phyloP scores from a whole-genome alignment of 2,113 vertebrate species.

The Prunella fulvescens region DNA sequence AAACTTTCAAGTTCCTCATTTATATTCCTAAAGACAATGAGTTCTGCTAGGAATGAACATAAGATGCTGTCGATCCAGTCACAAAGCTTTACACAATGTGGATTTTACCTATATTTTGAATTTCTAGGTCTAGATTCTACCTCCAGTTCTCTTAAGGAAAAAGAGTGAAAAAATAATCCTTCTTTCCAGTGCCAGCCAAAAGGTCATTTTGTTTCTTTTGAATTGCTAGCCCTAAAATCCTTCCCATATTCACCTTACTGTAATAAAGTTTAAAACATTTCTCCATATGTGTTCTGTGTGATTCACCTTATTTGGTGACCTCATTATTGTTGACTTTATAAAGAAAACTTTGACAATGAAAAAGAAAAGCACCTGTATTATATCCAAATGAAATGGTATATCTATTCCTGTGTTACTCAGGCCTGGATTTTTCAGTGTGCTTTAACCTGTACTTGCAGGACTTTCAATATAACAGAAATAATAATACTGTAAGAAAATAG shows the following conservation, averaged over 20 bases:
- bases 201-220: not conserved
- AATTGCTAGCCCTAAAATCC: not conserved
- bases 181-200: not conserved
- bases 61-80: not conserved
- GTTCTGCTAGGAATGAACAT: not conserved
- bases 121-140: not conserved
- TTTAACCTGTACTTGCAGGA: not conserved
- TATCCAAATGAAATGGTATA: not conserved
- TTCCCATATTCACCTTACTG: not conserved
- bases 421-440: not conserved
- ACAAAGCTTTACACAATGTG: not conserved
- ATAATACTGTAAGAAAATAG: not conserved
- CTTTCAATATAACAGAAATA: not conserved
- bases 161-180: not conserved
- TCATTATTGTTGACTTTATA: not conserved
- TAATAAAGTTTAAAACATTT: not conserved
- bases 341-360: not conserved
- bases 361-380: not conserved
- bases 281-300: accelerated
- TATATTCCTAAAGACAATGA: not conserved
- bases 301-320: not conserved
- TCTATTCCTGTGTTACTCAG: not conserved
- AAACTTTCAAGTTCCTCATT: not conserved
- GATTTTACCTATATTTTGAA: not conserved
- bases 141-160: not conserved